phyloP scores from a whole-genome alignment of 2,113 vertebrate species.

The Indri indri region DNA sequence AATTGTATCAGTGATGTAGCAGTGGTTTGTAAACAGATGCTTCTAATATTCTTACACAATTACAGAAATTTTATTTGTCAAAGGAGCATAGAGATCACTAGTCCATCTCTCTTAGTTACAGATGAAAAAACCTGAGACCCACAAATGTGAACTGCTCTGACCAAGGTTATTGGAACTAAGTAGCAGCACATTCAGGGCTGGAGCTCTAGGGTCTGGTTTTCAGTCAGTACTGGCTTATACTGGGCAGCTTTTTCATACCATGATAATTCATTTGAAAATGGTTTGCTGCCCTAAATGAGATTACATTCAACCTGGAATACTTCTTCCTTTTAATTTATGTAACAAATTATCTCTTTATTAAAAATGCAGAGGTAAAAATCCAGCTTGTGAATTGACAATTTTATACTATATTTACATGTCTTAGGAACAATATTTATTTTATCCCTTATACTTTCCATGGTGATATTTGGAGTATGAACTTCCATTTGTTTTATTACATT shows the following conservation, averaged over 20 bases:
- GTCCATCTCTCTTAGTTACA: neutral
- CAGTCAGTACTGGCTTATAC: neutral
- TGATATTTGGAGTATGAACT: neutral
- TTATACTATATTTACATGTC: neutral
- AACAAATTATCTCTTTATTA: neutral
- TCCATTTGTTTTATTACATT: neutral
- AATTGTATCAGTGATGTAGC: neutral
- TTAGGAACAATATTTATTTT: neutral
- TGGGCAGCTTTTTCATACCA: neutral
- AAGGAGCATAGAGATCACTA: neutral
- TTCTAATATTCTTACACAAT: slow-evolving; percentile 33
- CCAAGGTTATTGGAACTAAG: neutral
- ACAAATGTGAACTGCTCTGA: neutral
- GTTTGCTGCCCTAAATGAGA: neutral
- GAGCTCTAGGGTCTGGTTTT: rapidly evolving
- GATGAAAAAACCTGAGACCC: neutral
- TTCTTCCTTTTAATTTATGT: neutral
- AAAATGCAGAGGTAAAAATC: neutral
- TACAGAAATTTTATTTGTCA: slow-evolving; percentile 17
- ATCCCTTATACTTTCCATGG: neutral
- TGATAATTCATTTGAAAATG: neutral
- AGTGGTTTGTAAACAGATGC: slow-evolving; percentile 40
- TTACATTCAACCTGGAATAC: neutral
- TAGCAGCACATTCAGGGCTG: neutral
- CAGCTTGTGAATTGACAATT: neutral